These are phyloP conservation scores for Noctua fimbriata DNA, from an alignment of 2,888 invertebrate species.

Conservation along the genomic window DNA sequence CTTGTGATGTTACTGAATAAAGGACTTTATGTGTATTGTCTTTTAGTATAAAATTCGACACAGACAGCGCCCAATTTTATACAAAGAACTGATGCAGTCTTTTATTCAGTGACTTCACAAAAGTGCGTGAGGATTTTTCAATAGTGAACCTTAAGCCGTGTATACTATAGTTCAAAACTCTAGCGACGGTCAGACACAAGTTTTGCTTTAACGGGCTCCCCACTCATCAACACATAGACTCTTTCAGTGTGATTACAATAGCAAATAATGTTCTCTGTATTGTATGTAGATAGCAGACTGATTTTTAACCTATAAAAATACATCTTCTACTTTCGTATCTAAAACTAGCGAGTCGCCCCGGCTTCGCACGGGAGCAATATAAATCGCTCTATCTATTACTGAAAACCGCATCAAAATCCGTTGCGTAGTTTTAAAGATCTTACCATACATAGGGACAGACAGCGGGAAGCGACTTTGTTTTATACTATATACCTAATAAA, in stretches of 20 bases:
- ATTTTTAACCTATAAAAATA: not conserved
- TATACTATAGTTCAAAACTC: not conserved
- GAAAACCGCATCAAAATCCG: too few species aligned
- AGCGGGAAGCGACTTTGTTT: too few species aligned
- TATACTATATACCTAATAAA: too few species aligned
- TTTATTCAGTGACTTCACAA: not conserved
- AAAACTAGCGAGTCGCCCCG: too few species aligned
- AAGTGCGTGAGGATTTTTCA: too few species aligned
- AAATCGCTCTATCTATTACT: too few species aligned
- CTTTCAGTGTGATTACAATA: conserved; percentile 54
- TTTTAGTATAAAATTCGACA: not conserved
- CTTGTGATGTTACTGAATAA: not conserved
- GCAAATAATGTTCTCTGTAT: conserved; percentile 28
- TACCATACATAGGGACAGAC: too few species aligned
- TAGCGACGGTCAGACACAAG: conserved; percentile 14
- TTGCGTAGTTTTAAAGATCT: too few species aligned
- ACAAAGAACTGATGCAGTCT: not conserved
- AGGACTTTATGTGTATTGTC: not conserved
- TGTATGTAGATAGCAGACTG: conserved; percentile 7
- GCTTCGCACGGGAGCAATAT: too few species aligned
- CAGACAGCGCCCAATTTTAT: not conserved
- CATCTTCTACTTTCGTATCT: not conserved
- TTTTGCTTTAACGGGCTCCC: conserved; percentile 6
- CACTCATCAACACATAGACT: conserved; percentile 51
- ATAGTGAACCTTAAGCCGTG: not conserved